Evolutionary conservation across 2,113 vertebrate genomes (phyloP).

Genomic region (Stercorarius parasiticus): DNA sequence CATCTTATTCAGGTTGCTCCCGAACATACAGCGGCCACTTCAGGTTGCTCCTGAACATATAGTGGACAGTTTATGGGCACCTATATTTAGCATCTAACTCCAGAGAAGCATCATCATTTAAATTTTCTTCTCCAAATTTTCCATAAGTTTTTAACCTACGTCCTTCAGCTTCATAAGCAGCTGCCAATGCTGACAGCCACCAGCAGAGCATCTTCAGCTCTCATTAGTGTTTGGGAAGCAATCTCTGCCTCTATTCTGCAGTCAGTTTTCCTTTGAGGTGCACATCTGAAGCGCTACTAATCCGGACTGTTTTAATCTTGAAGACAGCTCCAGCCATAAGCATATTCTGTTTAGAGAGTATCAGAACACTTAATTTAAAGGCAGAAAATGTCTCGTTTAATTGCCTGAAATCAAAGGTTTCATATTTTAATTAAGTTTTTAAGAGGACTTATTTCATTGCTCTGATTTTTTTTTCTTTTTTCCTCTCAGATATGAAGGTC

Average conservation of each 20-base stretch:
- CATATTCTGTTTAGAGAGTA: constrained; percentile 30
- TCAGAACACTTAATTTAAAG: constrained; percentile 32
- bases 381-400: constrained; percentile 44
- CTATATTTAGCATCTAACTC: background rate
- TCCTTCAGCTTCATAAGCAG: background rate
- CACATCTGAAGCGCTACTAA: constrained; percentile 33
- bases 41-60: background rate
- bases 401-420: constrained; percentile 65
- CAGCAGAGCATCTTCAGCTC: background rate
- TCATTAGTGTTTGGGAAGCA: constrained; percentile 5
- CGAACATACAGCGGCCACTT: background rate
- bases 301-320: background rate
- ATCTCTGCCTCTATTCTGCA: background rate
- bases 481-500: constrained; percentile 18
- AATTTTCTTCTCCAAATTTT: background rate
- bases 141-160: background rate
- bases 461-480: constrained; percentile 11
- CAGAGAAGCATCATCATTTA: background rate
- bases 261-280: constrained; percentile 25
- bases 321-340: background rate
- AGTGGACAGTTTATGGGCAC: background rate
- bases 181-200: background rate
- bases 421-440: constrained; percentile 59
- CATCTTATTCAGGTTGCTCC: background rate
- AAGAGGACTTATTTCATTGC: constrained; percentile 16